Percentiles rank a stretch among this genome's conserved stretches.
phyloP scores from a whole-genome alignment of 1,140 invertebrate species.

The Scaptomyza montana region DNA sequence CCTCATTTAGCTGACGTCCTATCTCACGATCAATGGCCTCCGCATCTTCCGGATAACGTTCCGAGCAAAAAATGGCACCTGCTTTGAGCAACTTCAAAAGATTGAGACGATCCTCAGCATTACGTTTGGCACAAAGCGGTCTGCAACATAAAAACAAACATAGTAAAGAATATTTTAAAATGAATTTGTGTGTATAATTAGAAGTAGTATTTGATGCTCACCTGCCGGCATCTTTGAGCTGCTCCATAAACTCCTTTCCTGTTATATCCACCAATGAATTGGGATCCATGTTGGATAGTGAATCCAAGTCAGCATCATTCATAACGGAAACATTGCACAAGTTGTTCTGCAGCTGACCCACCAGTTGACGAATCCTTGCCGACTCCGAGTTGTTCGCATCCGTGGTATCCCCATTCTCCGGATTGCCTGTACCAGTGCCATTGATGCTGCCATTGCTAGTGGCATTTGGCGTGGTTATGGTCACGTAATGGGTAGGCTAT shows the following conservation, averaged over 20 bases:
- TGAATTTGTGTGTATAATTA: not conserved
- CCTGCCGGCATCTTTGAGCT: slow-evolving; percentile 92
- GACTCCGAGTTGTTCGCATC: slow-evolving; percentile 87
- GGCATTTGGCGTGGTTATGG: slow-evolving; percentile 75
- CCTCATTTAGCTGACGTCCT: slow-evolving; percentile 72
- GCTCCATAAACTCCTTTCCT: slow-evolving; percentile 91
- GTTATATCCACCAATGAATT: slow-evolving; percentile 92
- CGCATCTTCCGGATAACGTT: slow-evolving; percentile 81
- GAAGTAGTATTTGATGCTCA: too few relatives aligned
- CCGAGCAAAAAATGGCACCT: slow-evolving; percentile 80
- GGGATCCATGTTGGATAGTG: slow-evolving; percentile 93
- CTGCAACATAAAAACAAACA: slow-evolving; percentile 57
- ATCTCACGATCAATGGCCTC: slow-evolving; percentile 81
- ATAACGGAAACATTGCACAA: slow-evolving; percentile 92
- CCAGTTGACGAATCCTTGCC: slow-evolving; percentile 86
- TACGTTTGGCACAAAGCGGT: slow-evolving; percentile 90
- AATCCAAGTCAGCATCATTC: slow-evolving; percentile 90
- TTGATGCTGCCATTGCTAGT: slow-evolving; percentile 43
- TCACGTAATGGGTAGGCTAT: slow-evolving; percentile 83
- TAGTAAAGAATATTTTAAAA: not conserved
- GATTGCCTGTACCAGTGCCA: slow-evolving; percentile 69
- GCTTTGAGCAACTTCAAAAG: slow-evolving; percentile 86
- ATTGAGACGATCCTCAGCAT: slow-evolving; percentile 93
- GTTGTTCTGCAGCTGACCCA: slow-evolving; percentile 90
- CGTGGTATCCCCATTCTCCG: slow-evolving; percentile 87